These are phyloP conservation scores for Andrena fulva DNA, from an alignment of 2,888 invertebrate species.

Conservation along the genomic window DNA sequence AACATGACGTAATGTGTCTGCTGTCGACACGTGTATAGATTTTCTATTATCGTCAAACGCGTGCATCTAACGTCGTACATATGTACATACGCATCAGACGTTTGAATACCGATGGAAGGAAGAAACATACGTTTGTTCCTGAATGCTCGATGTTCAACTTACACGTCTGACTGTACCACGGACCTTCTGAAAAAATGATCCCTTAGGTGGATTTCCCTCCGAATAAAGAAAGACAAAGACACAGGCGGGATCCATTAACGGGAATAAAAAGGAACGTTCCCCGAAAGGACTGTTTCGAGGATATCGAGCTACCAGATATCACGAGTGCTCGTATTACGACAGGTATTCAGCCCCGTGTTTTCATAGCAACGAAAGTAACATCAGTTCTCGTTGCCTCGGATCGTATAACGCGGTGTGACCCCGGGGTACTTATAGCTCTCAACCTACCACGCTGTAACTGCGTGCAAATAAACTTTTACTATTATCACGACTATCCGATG, in stretches of 20 bases:
- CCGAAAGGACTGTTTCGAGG: constrained; percentile 19
- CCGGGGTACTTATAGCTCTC: constrained; percentile 20
- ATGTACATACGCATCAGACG: too few relatives aligned
- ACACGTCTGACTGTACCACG: constrained; percentile 1
- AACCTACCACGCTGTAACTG: constrained; percentile 22
- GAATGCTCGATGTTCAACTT: too few relatives aligned
- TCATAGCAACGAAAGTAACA: constrained; percentile 11
- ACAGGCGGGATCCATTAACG: constrained; percentile 20
- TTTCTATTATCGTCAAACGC: too few relatives aligned
- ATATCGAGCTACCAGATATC: not conserved
- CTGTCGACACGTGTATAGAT: too few relatives aligned
- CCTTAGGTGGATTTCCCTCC: not conserved
- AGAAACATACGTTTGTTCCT: too few relatives aligned
- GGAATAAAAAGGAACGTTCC: constrained; percentile 34
- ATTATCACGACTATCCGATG: constrained; percentile 42
- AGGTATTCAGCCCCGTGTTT: constrained; percentile 8
- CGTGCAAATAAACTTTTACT: constrained; percentile 54
- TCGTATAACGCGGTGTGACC: constrained; percentile 1
- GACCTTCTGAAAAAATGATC: constrained; percentile 20
- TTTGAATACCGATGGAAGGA: too few relatives aligned
- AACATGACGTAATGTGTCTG: too few relatives aligned
- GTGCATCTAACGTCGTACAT: too few relatives aligned
- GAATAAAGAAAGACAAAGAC: not conserved
- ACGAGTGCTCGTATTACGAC: constrained; percentile 4
- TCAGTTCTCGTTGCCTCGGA: constrained; percentile 32